phyloP scores from a whole-genome alignment of 2,888 invertebrate genomes.

The Tetramorium bicarinatum region DNA sequence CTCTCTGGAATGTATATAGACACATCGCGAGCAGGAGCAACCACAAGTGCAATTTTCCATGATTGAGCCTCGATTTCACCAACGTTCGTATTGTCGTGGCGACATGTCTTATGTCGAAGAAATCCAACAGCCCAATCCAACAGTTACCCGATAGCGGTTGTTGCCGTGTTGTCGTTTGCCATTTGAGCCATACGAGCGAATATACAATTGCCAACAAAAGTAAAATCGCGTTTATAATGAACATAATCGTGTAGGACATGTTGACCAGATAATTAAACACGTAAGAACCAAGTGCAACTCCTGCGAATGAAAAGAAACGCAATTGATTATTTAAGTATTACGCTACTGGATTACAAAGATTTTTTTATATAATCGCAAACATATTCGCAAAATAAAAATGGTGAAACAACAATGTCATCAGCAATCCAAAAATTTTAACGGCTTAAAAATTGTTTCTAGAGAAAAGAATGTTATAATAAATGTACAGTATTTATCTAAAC shows the following conservation, averaged over 20 bases:
- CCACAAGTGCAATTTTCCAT: slow-evolving; percentile 89
- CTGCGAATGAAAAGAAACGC: slow-evolving; percentile 83
- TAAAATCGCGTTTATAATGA: slow-evolving; percentile 90
- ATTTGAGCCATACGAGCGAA: slow-evolving; percentile 89
- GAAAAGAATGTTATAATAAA: background rate
- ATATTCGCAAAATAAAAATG: background rate
- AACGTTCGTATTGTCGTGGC: slow-evolving; percentile 89
- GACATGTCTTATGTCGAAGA: slow-evolving; percentile 91
- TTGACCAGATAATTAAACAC: slow-evolving; percentile 89
- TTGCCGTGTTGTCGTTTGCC: slow-evolving; percentile 91
- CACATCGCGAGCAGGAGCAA: slow-evolving; percentile 92
- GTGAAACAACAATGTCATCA: background rate
- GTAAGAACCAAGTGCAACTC: slow-evolving; percentile 87
- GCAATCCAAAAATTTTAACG: background rate
- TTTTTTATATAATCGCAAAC: background rate
- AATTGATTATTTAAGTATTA: background rate
- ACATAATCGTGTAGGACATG: slow-evolving; percentile 91
- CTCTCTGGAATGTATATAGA: slow-evolving; percentile 94
- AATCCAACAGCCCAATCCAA: slow-evolving; percentile 90
- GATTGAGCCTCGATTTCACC: slow-evolving; percentile 88
- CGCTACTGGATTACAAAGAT: background rate
- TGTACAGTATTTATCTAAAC: background rate
- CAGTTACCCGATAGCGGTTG: slow-evolving; percentile 88
- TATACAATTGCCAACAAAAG: slow-evolving; percentile 90
- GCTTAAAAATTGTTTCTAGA: background rate